These are phyloP conservation scores for Saccostrea cuccullata DNA, from an alignment of 1,140 invertebrate genomes.

Conservation along the genomic window DNA sequence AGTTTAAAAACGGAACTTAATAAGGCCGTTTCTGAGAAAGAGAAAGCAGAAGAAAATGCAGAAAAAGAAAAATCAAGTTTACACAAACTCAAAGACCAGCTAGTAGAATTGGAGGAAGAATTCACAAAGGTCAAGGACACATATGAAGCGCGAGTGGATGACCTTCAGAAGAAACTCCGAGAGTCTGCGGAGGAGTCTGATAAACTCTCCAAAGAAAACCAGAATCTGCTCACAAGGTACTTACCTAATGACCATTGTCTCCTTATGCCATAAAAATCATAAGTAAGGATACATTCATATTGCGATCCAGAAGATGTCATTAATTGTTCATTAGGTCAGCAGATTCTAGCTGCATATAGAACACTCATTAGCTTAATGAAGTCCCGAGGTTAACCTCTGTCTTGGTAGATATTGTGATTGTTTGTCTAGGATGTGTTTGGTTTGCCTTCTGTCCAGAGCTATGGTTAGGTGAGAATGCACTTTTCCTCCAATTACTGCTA, in stretches of 20 bases:
- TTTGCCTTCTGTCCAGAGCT: background rate
- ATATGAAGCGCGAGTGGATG: slow-evolving; percentile 5
- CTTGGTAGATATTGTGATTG: too few relatives aligned
- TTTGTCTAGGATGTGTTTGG: too few relatives aligned
- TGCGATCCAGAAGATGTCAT: too few relatives aligned
- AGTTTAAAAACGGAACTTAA: background rate
- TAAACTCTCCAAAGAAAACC: background rate
- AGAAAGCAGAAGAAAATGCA: slow-evolving; percentile 3
- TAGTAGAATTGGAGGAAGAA: slow-evolving; percentile 5
- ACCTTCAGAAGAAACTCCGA: slow-evolving; percentile 3
- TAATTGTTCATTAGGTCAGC: too few relatives aligned
- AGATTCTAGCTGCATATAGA: too few relatives aligned
- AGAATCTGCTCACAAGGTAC: background rate
- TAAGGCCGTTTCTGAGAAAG: background rate
- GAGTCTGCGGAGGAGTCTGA: background rate
- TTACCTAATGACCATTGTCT: background rate
- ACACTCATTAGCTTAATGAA: too few relatives aligned
- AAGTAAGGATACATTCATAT: too few relatives aligned
- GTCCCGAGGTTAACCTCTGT: too few relatives aligned
- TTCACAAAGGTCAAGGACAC: slow-evolving; percentile 28
- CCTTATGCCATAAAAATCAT: too few relatives aligned
- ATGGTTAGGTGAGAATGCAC: background rate
- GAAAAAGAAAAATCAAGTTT: slow-evolving; percentile 1
- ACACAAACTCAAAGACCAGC: background rate
- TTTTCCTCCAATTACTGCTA: background rate